phyloP scores from a whole-genome alignment of 2,113 vertebrate species.

The Daphoenositta chrysoptera region DNA sequence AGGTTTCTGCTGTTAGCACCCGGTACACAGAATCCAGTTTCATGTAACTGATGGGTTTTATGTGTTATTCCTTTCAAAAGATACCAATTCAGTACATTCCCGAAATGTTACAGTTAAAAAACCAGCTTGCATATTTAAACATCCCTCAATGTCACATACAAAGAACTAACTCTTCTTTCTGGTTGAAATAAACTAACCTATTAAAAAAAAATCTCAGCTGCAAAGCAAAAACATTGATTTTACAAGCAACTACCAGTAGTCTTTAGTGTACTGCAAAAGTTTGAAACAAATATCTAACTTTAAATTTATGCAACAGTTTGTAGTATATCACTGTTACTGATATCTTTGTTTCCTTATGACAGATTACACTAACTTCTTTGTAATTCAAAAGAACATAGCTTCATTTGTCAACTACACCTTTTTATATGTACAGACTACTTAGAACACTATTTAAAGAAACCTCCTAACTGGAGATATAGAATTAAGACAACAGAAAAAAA shows the following conservation, averaged over 20 bases:
- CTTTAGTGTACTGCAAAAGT: not conserved
- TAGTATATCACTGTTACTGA: not conserved
- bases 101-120: not conserved
- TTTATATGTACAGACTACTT: not conserved
- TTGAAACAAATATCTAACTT: not conserved
- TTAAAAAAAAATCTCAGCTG: not conserved
- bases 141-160: not conserved
- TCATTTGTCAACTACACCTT: not conserved
- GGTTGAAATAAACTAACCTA: not conserved
- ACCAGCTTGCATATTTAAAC: not conserved
- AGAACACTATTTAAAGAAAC: not conserved
- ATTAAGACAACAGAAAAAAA: not conserved
- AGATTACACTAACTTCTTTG: not conserved
- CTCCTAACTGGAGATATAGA: not conserved
- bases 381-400: not conserved
- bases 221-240: not conserved
- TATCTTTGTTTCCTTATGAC: not conserved
- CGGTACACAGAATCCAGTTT: not conserved
- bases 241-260: not conserved
- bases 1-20: constrained; percentile 36
- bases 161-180: not conserved
- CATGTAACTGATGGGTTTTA: constrained; percentile 24
- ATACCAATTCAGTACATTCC: not conserved
- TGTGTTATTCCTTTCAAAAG: not conserved
- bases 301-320: not conserved